Conservation (phyloP, 2,888 invertebrate species). For the Sturmia bella region DNA sequence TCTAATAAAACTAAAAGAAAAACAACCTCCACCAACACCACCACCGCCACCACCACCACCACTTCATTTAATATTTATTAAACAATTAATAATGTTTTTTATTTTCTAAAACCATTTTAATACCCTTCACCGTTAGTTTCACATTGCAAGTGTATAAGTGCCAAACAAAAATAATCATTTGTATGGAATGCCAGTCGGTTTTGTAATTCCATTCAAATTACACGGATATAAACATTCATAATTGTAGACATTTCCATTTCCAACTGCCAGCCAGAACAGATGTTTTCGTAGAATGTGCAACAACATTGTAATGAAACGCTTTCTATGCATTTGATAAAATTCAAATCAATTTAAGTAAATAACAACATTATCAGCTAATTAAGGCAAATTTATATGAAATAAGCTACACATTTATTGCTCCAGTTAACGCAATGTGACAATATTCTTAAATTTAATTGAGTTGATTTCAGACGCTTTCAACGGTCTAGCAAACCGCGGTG, state of each 20-base stretch:
- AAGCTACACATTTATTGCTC: no score
- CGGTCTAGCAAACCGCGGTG: no score
- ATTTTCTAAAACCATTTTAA: constrained; percentile 42
- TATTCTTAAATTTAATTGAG: no score
- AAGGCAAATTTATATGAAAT: no score
- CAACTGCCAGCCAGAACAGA: constrained; percentile 2
- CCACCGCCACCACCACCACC: not conserved
- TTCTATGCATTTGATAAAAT: not conserved
- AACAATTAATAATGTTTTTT: constrained; percentile 40
- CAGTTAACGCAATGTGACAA: no score
- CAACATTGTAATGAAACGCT: not conserved
- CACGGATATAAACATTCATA: constrained; percentile 12
- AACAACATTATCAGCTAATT: not conserved
- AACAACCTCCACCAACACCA: not conserved
- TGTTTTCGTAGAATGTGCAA: not conserved
- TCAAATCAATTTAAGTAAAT: constrained; percentile 6
- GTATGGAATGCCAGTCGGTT: constrained; percentile 35
- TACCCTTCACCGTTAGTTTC: constrained; percentile 47
- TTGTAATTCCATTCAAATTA: constrained; percentile 11
- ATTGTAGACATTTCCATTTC: not conserved
- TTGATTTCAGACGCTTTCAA: no score
- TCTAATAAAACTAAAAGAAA: constrained; percentile 14
- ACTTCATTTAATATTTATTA: constrained; percentile 16
- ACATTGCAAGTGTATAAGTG: constrained; percentile 18
- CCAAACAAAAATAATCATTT: not conserved